These are phyloP conservation scores for Drosophila paucipuncta DNA, from an alignment of 2,888 invertebrate genomes.

Conservation along the genomic window DNA sequence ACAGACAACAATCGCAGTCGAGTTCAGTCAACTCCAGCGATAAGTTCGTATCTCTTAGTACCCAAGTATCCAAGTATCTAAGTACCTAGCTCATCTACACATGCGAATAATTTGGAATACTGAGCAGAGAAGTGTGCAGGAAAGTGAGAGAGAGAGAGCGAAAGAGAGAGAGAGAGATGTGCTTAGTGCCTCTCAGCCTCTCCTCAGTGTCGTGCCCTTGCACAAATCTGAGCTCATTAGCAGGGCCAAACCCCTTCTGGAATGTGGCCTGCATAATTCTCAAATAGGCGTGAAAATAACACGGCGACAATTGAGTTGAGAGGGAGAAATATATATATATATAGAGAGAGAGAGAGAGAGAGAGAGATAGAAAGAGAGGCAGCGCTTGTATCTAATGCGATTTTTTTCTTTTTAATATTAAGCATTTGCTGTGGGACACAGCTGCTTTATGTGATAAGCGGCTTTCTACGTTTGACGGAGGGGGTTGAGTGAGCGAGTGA, in stretches of 20 bases:
- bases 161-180: background rate
- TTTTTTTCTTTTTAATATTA: conserved; percentile 31
- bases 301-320: conserved; percentile 34
- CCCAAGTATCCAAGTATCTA: conserved; percentile 14
- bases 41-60: conserved; percentile 41
- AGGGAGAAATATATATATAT: background rate
- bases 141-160: background rate
- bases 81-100: conserved; percentile 18
- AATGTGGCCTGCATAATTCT: conserved; percentile 62
- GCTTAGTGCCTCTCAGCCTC: background rate
- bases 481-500: background rate
- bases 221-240: conserved; percentile 73
- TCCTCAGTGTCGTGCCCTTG: conserved; percentile 54
- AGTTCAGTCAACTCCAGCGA: conserved; percentile 71
- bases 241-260: conserved; percentile 38
- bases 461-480: conserved; percentile 48
- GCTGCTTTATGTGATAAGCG: conserved; percentile 68
- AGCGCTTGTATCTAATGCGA: conserved; percentile 66
- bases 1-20: conserved; percentile 21
- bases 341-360: background rate
- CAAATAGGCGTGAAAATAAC: conserved; percentile 68
- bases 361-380: background rate
- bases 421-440: conserved; percentile 23
- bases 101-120: conserved; percentile 45
- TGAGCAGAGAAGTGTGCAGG: conserved; percentile 1